phyloP scores from a whole-genome alignment of 1,140 invertebrate species.

The Mylabris phalerata region DNA sequence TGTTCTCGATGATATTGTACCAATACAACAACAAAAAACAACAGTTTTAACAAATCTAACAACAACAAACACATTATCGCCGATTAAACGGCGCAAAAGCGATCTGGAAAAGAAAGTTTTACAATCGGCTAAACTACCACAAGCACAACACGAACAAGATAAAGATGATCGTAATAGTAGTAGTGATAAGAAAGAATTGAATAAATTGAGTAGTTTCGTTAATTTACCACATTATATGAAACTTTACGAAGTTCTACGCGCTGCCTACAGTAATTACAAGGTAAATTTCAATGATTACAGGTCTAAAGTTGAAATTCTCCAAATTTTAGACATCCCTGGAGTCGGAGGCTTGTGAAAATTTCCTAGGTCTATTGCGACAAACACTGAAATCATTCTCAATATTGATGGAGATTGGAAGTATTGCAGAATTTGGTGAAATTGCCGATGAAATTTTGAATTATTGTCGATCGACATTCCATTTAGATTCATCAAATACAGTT shows the following conservation, averaged over 20 bases:
- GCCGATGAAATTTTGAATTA: conserved; percentile 78
- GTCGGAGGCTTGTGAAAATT: conserved; percentile 62
- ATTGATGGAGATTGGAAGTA: conserved; percentile 67
- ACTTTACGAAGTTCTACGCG: conserved; percentile 65
- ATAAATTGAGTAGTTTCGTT: conserved; percentile 55
- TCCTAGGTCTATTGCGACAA: conserved; percentile 61
- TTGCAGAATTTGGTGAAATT: conserved; percentile 64
- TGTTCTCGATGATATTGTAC: conserved; percentile 65
- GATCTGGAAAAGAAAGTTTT: conserved; percentile 30
- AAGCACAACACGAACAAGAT: conserved; percentile 24
- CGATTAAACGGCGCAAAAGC: conserved; percentile 45
- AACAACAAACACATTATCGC: conserved; percentile 42
- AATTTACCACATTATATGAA: conserved; percentile 69
- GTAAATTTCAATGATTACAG: conserved; percentile 39
- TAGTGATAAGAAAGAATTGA: conserved; percentile 41
- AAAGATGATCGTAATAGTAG: conserved; percentile 25
- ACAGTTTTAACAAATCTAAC: conserved; percentile 47
- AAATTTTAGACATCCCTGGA: conserved; percentile 62
- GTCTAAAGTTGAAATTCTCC: no score
- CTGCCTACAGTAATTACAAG: conserved; percentile 74
- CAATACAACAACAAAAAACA: conserved; percentile 52
- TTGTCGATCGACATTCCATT: conserved; percentile 61
- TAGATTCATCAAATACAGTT: conserved; percentile 65
- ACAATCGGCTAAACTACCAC: conserved; percentile 7
- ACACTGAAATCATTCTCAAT: conserved; percentile 62